These are phyloP conservation scores for Cygnus olor DNA, from an alignment of 2,797 vertebrate genomes.

Conservation along the genomic window DNA sequence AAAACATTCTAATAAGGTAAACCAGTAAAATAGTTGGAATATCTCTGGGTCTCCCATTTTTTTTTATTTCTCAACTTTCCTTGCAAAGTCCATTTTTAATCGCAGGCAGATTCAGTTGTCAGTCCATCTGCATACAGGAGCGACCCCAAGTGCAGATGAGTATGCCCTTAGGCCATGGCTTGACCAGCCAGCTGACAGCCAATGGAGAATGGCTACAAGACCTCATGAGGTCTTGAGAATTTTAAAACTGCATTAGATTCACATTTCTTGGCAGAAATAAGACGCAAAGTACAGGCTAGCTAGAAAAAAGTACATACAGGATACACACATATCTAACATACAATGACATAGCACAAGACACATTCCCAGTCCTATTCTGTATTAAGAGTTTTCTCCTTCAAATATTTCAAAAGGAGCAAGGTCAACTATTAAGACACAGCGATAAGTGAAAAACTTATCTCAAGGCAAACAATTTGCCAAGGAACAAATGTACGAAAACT, in stretches of 20 bases:
- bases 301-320: neutral
- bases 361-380: neutral
- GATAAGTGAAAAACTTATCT: neutral
- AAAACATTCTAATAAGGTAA: neutral
- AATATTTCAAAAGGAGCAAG: neutral
- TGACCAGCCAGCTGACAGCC: neutral
- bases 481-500: neutral
- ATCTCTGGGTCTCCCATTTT: neutral
- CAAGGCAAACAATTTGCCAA: neutral
- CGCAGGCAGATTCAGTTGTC: neutral
- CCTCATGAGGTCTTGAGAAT: neutral
- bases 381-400: neutral
- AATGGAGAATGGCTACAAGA: neutral
- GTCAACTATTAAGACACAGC: neutral
- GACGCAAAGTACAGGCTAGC: fast-evolving
- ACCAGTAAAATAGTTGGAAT: neutral
- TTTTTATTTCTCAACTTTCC: neutral
- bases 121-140: neutral
- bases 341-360: fast-evolving
- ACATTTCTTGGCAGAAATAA: neutral
- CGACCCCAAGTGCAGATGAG: neutral
- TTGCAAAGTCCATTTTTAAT: neutral
- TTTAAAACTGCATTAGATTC: neutral
- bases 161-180: neutral
- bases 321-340: neutral